Base-by-base conservation (phyloP, 2,888 invertebrate genomes). In the Flexamia atlantica region DNA sequence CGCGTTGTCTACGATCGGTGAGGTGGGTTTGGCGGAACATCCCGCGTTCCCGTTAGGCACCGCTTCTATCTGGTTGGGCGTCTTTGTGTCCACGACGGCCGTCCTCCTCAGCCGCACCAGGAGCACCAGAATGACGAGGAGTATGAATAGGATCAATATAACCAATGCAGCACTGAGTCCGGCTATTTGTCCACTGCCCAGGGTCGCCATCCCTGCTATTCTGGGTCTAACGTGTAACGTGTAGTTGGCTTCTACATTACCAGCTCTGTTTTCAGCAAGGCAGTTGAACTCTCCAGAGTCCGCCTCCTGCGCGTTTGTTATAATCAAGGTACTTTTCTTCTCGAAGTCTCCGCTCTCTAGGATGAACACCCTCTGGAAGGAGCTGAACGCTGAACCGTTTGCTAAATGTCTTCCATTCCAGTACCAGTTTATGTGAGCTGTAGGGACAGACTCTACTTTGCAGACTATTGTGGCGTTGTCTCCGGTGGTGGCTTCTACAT, bases 201-300 rank as follows among this genome's bases (percentile, higher is more conserved):
- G 90, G 0, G 95, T 95, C 1, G 95, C 95, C 92, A 96, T 95
- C 79, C 96, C 96, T 36, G 95, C 95, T 70, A 95, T 93, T 84
- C 94, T 91, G 90, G 95, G 93, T 81, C 95, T 94, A 82, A 97
- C 95, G 89, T 95, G 95, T 57, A 97, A 92, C 50, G 97, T 97
- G 89, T 97, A 97, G 90, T 97, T 97, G 17, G 96, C 96, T 91
- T 97, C 97, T 42, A 95, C 95, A 88, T 94, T 95, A 28, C 97
- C 97, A 3, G 96, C 97, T 85, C 95, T 94, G 90, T 97, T 98
- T 90, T 97, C 97, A 10, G 97, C 97, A 0, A 97, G 95, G 90
- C 97, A 97, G 89, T 96, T 96, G 90, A 97, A 97, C 88, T 96
- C 96, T 84, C 94, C 95, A 0, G 95, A 94, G 89, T 96, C 96